A percentile compares a stretch with the other conserved stretches of the same genome.
Conservation (phyloP, 1,140 invertebrate genomes). For the Drosophila repletoides region DNA sequence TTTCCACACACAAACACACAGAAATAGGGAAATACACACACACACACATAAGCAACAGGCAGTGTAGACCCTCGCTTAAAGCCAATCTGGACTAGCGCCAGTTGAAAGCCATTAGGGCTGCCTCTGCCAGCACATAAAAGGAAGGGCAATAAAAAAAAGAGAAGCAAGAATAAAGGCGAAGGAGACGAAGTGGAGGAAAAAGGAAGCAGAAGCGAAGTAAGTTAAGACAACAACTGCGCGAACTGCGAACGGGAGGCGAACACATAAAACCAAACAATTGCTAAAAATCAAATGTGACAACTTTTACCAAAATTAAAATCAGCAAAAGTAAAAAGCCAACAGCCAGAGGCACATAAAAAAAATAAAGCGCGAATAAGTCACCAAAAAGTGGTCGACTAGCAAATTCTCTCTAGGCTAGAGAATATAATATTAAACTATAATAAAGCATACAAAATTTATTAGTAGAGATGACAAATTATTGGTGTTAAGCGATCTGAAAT, state of each 20-base stretch:
- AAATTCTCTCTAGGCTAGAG: neutral
- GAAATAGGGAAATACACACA: neutral
- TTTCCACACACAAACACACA: conserved; percentile 35
- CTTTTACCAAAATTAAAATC: conserved; percentile 81
- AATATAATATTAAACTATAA: too few relatives aligned
- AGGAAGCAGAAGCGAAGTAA: conserved; percentile 41
- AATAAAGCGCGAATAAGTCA: neutral
- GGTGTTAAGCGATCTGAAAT: too few relatives aligned
- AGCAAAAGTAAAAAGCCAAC: conserved; percentile 59
- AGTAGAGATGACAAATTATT: too few relatives aligned
- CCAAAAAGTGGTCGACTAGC: neutral
- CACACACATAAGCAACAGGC: neutral
- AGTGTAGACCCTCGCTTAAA: conserved; percentile 33
- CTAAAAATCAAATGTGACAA: conserved; percentile 79
- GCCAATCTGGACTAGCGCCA: conserved; percentile 32
- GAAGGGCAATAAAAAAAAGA: conserved; percentile 57
- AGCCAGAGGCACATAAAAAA: conserved; percentile 21
- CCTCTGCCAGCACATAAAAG: conserved; percentile 64
- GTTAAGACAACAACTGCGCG: conserved; percentile 40
- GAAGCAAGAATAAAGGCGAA: conserved; percentile 1
- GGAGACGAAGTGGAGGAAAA: neutral
- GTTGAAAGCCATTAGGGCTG: conserved; percentile 51
- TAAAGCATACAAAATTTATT: too few relatives aligned
- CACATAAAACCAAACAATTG: conserved; percentile 77
- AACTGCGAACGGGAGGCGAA: conserved; percentile 44